These are phyloP conservation scores for Aramus guarauna DNA, from an alignment of 2,113 vertebrate species.

Conservation along the genomic window DNA sequence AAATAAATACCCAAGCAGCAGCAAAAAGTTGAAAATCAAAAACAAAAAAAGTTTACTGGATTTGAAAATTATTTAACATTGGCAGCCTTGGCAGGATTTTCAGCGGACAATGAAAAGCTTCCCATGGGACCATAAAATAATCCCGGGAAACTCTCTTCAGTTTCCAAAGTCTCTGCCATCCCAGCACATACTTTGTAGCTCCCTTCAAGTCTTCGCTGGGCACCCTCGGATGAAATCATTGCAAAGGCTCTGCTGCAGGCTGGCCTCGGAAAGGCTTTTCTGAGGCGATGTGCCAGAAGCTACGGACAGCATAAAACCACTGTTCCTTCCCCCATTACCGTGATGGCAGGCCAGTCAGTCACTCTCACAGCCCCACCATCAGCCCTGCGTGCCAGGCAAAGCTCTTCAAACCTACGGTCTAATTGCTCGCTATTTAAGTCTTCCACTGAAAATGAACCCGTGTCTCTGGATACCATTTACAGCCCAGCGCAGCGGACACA, in stretches of 20 bases:
- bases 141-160: background rate
- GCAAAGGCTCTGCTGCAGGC: background rate
- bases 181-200: background rate
- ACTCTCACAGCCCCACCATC: background rate
- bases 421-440: background rate
- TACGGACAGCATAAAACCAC: background rate
- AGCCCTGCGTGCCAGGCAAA: background rate
- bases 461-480: background rate
- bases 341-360: background rate
- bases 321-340: background rate
- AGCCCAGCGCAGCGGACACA: background rate
- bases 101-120: background rate
- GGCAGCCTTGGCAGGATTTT: background rate
- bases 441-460: background rate
- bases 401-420: background rate
- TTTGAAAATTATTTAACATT: background rate
- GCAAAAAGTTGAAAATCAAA: background rate
- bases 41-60: background rate
- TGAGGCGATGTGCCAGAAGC: background rate
- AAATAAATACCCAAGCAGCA: background rate
- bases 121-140: background rate
- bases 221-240: background rate
- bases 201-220: background rate
- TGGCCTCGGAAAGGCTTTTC: background rate
- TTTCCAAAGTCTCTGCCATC: background rate